These are phyloP conservation scores for Leptobrachium ailaonicum DNA, from an alignment of 2,113 vertebrate species.

Conservation along the genomic window DNA sequence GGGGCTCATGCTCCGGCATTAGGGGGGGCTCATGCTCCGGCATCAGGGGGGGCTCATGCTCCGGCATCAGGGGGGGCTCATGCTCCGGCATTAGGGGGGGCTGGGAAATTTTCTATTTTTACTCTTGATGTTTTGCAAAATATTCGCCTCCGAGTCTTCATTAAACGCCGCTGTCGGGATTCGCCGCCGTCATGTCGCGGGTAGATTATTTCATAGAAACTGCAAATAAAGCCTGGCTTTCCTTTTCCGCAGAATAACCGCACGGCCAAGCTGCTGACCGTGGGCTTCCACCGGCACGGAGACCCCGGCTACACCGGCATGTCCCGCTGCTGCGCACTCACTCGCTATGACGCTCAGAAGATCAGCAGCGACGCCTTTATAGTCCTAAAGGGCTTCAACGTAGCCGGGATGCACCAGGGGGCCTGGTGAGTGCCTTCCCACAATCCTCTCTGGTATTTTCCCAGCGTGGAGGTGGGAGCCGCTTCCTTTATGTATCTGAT, in stretches of 20 bases:
- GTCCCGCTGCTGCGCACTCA: constrained; percentile 83
- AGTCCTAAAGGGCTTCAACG: constrained; percentile 84
- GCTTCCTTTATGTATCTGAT: background rate
- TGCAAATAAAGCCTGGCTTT: constrained; percentile 1
- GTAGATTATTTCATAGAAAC: no score
- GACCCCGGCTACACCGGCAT: constrained; percentile 69
- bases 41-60: no score
- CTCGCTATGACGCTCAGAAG: constrained; percentile 82
- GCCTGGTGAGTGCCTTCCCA: constrained; percentile 76
- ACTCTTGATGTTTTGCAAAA: no score
- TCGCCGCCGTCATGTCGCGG: background rate
- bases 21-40: no score
- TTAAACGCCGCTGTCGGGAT: background rate
- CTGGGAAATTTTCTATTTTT: no score
- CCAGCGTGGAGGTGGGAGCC: background rate
- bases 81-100: no score
- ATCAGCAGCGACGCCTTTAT: constrained; percentile 82
- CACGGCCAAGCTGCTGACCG: constrained; percentile 80
- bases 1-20: no score
- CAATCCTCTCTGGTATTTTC: background rate
- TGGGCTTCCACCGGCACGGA: constrained; percentile 80
- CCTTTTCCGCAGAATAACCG: constrained; percentile 78
- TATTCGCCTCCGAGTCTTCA: no score
- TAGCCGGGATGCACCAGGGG: constrained; percentile 78
- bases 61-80: no score